Percentiles rank a stretch among this genome's conserved stretches.
phyloP scores from a whole-genome alignment of 2,113 vertebrate species.

The Limanda limanda region DNA sequence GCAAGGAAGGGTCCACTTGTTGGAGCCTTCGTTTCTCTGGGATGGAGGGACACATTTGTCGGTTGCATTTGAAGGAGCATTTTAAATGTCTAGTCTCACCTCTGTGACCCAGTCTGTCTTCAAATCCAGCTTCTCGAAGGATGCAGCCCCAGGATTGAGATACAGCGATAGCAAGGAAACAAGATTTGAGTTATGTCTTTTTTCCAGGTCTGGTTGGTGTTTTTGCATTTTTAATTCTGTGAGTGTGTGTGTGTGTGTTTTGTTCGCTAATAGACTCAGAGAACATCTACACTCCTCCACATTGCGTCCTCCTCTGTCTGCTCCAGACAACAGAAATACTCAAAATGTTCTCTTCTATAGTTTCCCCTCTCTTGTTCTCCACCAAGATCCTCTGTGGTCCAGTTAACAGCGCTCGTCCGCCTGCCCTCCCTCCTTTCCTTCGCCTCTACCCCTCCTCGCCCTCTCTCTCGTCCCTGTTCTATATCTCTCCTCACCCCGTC shows the following conservation, averaged over 20 bases:
- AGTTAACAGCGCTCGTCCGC: conserved; percentile 36
- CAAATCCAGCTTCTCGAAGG: too few relatives aligned
- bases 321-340: conserved; percentile 48
- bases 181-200: background rate
- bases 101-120: too few relatives aligned
- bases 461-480: conserved; percentile 16
- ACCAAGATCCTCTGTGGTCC: conserved; percentile 58
- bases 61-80: too few relatives aligned
- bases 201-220: conserved; percentile 6
- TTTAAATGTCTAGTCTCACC: too few relatives aligned
- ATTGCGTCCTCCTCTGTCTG: conserved; percentile 45
- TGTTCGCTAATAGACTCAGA: conserved; percentile 68
- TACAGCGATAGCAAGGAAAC: background rate
- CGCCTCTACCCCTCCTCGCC: too few relatives aligned
- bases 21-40: too few relatives aligned
- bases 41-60: too few relatives aligned
- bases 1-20: too few relatives aligned
- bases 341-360: conserved; percentile 16
- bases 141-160: too few relatives aligned
- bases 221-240: conserved; percentile 16
- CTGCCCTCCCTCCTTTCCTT: background rate
- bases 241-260: background rate
- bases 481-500: conserved; percentile 42
- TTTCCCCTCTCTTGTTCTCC: conserved; percentile 27
- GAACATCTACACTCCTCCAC: conserved; percentile 57